Evolutionary conservation across 2,888 invertebrate species (phyloP).

Genomic region (Camponotus fellah): DNA sequence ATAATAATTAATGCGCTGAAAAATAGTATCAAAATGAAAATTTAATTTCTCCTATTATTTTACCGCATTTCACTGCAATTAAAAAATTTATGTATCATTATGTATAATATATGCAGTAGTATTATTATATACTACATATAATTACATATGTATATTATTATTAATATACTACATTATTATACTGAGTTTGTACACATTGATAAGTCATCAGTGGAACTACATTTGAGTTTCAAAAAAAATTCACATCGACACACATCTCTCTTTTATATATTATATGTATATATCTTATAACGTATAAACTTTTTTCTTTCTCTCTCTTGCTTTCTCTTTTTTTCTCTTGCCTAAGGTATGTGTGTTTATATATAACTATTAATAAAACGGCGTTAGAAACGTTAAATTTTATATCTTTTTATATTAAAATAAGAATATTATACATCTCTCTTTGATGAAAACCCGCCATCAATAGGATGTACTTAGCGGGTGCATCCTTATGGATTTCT

Average conservation of each 20-base stretch:
- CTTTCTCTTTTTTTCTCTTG: no score
- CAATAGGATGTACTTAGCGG: not conserved
- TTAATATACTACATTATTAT: no score
- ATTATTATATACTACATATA: not conserved
- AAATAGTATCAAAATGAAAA: not conserved
- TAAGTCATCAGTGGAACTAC: no score
- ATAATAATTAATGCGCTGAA: conserved; percentile 12
- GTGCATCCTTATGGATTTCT: not conserved
- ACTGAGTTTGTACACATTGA: no score
- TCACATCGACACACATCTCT: no score
- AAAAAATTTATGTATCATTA: conserved; percentile 7
- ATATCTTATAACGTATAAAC: not conserved
- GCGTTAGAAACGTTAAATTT: not conserved
- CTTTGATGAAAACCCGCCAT: not conserved
- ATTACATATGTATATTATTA: not conserved
- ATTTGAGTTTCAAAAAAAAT: no score
- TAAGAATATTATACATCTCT: not conserved
- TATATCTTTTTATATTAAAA: not conserved
- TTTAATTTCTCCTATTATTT: conserved; percentile 7
- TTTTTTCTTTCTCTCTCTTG: no score
- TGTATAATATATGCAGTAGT: not conserved
- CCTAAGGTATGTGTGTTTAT: not conserved
- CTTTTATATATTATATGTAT: no score
- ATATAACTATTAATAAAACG: not conserved
- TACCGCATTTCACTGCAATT: not conserved